Conservation (phyloP, 2,113 vertebrate genomes). For the Sporophila hypoxantha region DNA sequence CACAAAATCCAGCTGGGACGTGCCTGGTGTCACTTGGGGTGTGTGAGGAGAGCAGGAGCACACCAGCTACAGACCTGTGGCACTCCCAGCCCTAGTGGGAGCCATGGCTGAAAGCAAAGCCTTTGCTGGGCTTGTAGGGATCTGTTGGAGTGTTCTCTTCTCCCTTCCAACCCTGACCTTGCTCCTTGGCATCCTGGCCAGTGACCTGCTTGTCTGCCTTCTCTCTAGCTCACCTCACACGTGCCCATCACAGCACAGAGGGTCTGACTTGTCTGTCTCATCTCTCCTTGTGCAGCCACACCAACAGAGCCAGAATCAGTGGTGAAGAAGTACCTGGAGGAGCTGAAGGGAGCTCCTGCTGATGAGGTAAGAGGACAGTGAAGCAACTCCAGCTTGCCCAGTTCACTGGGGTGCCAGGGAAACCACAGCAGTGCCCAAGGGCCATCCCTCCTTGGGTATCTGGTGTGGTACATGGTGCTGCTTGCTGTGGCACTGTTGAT, state of each 20-base stretch:
- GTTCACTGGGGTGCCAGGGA: background rate
- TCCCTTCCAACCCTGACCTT: background rate
- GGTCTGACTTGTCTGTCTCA: background rate
- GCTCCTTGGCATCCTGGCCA: background rate
- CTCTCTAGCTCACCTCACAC: background rate
- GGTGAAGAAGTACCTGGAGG: conserved; percentile 71
- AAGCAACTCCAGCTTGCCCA: background rate
- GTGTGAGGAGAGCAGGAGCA: background rate
- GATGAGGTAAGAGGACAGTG: conserved; percentile 65
- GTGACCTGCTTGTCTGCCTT: conserved; percentile 2
- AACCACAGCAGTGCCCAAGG: background rate
- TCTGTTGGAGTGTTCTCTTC: background rate
- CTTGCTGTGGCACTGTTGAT: background rate
- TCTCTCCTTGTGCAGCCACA: background rate
- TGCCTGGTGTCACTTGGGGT: background rate
- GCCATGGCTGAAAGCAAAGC: background rate
- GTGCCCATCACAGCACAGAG: rapidly evolving
- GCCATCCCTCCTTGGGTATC: background rate
- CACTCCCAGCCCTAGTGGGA: background rate
- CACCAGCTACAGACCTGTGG: background rate
- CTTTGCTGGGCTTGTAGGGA: background rate
- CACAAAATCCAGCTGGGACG: background rate
- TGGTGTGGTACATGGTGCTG: background rate
- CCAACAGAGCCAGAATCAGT: conserved; percentile 69
- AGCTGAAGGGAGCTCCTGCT: conserved; percentile 50